A percentile compares a stretch with the other conserved stretches of the same genome.
These are phyloP conservation scores for Idris sp. DNA, from an alignment of 1,140 invertebrate genomes.

Conservation along the genomic window DNA sequence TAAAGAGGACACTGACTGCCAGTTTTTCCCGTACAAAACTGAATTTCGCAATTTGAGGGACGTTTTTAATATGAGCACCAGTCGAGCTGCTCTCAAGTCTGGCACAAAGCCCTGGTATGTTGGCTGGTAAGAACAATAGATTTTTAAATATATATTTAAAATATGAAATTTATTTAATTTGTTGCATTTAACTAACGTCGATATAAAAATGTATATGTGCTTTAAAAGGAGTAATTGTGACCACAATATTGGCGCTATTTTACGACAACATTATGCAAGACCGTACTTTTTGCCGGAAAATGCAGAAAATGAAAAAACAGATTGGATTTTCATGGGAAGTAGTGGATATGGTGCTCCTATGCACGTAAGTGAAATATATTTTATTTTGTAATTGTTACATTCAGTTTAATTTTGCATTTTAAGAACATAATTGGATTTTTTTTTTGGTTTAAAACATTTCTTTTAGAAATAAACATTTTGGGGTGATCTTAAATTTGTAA, in stretches of 20 bases:
- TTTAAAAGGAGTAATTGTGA: slow-evolving; percentile 92
- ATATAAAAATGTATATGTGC: too few species aligned
- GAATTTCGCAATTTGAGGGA: slow-evolving; percentile 87
- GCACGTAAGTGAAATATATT: too few species aligned
- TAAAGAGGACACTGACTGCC: slow-evolving; percentile 83
- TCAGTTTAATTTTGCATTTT: too few species aligned
- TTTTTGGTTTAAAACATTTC: too few species aligned
- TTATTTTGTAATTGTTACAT: too few species aligned
- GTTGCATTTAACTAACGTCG: too few species aligned
- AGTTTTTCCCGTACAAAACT: slow-evolving; percentile 95
- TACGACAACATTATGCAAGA: slow-evolving; percentile 88
- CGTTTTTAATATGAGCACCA: slow-evolving; percentile 87
- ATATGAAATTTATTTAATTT: too few species aligned
- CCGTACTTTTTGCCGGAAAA: slow-evolving; percentile 93
- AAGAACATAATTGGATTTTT: too few species aligned
- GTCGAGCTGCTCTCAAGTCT: slow-evolving; percentile 81
- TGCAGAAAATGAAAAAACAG: slow-evolving; percentile 90
- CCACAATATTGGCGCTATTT: slow-evolving; percentile 84
- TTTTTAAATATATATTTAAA: too few species aligned
- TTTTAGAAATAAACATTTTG: too few species aligned
- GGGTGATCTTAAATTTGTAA: too few species aligned
- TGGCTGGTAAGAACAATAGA: slow-evolving; percentile 84
- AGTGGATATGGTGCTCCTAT: slow-evolving; percentile 94
- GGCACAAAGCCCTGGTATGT: slow-evolving; percentile 91
- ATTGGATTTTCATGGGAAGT: slow-evolving; percentile 98